Evolutionary conservation across 30 jellyfish, hydroid and myxozoan species (phyloP).

Genomic region (Hydractinia echinata): DNA sequence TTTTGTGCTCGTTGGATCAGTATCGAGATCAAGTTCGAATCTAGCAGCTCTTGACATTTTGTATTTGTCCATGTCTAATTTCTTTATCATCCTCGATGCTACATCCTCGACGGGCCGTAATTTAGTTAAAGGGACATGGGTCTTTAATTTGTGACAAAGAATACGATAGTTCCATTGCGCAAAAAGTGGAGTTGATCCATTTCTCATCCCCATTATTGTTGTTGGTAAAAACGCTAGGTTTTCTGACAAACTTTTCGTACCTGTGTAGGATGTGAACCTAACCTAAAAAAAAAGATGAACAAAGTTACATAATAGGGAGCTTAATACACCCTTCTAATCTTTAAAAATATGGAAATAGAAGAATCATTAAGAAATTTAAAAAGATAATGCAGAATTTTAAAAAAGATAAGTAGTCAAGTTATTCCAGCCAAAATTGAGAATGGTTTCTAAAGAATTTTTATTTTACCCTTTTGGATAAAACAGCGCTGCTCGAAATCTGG

Average conservation of each 20-base stretch:
- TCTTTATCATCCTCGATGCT: conserved; percentile 58
- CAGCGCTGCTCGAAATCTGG: too few relatives aligned
- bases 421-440: too few relatives aligned
- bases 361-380: too few relatives aligned
- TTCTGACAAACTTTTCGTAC: conserved; percentile 68
- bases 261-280: conserved; percentile 74
- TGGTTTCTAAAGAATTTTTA: too few relatives aligned
- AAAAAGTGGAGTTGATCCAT: conserved; percentile 39
- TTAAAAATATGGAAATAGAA: too few relatives aligned
- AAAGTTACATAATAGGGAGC: background rate
- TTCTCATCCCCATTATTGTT: conserved; percentile 47
- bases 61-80: conserved; percentile 34
- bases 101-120: conserved; percentile 68
- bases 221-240: conserved; percentile 90
- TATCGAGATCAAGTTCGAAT: conserved; percentile 51
- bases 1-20: conserved; percentile 1
- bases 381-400: too few relatives aligned
- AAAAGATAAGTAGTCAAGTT: too few relatives aligned
- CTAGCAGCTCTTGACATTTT: conserved; percentile 73
- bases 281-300: background rate
- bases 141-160: conserved; percentile 65
- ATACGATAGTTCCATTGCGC: conserved; percentile 97
- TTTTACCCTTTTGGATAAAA: too few relatives aligned
- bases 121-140: conserved; percentile 63
- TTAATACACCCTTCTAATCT: too few relatives aligned